Base-by-base conservation (phyloP, 2,113 vertebrate genomes). In the Mobula hypostoma region DNA sequence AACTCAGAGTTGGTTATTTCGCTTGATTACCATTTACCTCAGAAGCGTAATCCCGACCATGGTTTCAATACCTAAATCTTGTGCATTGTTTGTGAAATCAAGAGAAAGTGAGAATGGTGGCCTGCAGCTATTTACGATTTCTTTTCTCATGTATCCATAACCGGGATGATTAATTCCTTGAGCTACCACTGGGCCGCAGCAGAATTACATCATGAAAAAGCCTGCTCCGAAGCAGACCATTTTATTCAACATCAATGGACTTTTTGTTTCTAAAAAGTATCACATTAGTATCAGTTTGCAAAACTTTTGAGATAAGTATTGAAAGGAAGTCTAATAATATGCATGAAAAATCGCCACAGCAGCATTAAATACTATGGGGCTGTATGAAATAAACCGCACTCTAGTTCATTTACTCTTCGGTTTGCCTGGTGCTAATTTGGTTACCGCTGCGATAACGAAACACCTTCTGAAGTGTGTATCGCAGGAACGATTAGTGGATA, bases 131-230 rank as follows among this genome's bases (percentile, higher is more conserved):
- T 93, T 93, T 93, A 70, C 91, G 32, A 27, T 27, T 17, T 68
- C 7, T 92, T 48, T 70, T 66, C 70, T 70, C 63, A 29, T 74
- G 91, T 74, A 27, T 36, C 68, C 74, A 93, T 74, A 74, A 90
- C 85, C 66, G 61, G 40, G 68, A 40, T 93, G 91, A 93, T 93
- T 93, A 93, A 74, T 93, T 93, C 96, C 96, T 68, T 94, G 90
- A 94, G 90, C 94, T 95, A 94, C 96, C 96, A 94, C 96, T 96
- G 96, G 96, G 96, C 96, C 96, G 96, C 96, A 96, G 96, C 95
- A 96, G 95, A 95, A 96, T 95, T 94, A 95, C 95, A 95, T 95
- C 94, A 78, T 68, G 91, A 93, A 93, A 92, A 48, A 72, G 36
- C 74, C 91, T 24, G 9, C 91, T 74, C 24, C 36, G n/a, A 56